Base-by-base conservation (phyloP, 2,797 vertebrate genomes). In the Typhlichthys subterraneus region DNA sequence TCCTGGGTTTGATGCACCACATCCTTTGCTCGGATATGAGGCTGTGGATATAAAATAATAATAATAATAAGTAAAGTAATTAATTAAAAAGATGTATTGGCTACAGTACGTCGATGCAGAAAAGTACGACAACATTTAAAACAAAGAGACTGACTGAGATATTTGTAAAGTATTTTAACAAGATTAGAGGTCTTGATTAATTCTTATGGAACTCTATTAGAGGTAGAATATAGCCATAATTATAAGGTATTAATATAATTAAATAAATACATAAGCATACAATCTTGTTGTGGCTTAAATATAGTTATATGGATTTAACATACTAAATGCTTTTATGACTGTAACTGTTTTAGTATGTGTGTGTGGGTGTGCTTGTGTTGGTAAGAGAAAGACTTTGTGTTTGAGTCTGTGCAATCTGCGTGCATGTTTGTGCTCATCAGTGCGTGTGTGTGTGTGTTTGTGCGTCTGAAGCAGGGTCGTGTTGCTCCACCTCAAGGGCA, bases 401-500 rank as follows among this genome's bases (percentile, higher is more conserved):
- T 1, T 7, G 29, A 67, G 19, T 59, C 38, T 45, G 63, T 63
- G 63, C 57, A 42, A 31, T 14, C 31, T 57, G 63, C 61, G 69
- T 69, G 69, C 42, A 33, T 67, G 72, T 77, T 54, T 67, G 65
- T 64, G 73, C 71, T 77, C 74, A 56, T 23, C 23, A 50, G 64
- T 31, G 59, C 4, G 50, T 12, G 42, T 29, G 60, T 46, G 60
- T 54, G 60, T 48, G 46, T 48, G 29, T 2, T 33, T 75, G 74
- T 67, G 71, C 72, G 0, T 59, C 68, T 72, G 67, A 84, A 83
- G 77, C 81, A 75, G 87, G 85, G 85, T 88, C 70, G 62, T 23
- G 12, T 57, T 65, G 82, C 82, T 85, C 81, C 80, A 87, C 85
- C 86, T 87, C 84, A 85, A 88, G 88, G 86, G 85, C 83, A 69